These are phyloP conservation scores for Drosophila sordidula DNA, from an alignment of 2,888 invertebrate species.

Conservation along the genomic window DNA sequence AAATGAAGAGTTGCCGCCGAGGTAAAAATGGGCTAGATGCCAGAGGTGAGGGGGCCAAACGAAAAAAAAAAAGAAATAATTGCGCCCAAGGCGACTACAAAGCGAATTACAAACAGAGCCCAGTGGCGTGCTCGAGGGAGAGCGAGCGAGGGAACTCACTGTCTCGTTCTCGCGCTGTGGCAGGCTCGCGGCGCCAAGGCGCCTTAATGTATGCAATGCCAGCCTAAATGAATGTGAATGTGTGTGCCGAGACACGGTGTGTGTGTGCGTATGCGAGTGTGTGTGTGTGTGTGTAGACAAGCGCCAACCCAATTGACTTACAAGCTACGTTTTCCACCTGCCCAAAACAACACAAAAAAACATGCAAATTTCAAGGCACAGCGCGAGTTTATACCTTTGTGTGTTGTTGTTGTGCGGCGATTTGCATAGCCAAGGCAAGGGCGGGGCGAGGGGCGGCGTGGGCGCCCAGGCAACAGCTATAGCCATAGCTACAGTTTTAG, in stretches of 20 bases:
- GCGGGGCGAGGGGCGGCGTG: neutral
- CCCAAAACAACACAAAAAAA: constrained; percentile 28
- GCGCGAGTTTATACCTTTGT: constrained; percentile 60
- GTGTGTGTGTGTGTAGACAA: constrained; percentile 29
- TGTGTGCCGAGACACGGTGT: constrained; percentile 8
- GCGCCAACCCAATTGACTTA: constrained; percentile 63
- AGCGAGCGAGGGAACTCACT: neutral
- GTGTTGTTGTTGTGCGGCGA: constrained; percentile 65
- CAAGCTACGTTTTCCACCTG: constrained; percentile 46
- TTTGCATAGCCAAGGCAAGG: constrained; percentile 64
- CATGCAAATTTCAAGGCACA: constrained; percentile 72
- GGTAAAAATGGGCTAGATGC: constrained; percentile 12
- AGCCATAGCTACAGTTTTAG: constrained; percentile 34
- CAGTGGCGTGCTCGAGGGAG: constrained; percentile 30
- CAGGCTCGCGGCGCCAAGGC: constrained; percentile 42
- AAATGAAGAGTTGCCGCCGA: constrained; percentile 49
- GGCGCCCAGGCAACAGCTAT: constrained; percentile 16
- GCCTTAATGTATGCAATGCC: constrained; percentile 68
- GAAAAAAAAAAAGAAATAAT: constrained; percentile 63
- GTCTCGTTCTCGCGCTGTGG: constrained; percentile 7
- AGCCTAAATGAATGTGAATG: constrained; percentile 65
- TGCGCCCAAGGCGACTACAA: constrained; percentile 79
- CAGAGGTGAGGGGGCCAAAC: neutral
- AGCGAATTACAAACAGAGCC: constrained; percentile 72
- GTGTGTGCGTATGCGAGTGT: constrained; percentile 6